These are phyloP conservation scores for Mimas tiliae DNA, from an alignment of 2,888 invertebrate genomes.

Conservation along the genomic window DNA sequence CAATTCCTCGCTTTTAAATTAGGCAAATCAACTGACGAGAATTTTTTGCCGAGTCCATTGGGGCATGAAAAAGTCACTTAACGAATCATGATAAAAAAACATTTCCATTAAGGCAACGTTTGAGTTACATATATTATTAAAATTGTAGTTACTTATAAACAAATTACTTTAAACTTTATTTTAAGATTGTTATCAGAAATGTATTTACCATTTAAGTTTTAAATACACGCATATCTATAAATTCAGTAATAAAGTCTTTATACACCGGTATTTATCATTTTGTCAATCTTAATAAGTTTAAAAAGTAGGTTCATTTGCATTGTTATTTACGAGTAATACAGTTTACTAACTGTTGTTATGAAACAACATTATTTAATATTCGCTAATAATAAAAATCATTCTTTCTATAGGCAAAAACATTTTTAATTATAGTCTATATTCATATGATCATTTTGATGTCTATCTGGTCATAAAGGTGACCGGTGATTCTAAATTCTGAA, in stretches of 20 bases:
- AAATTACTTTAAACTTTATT: neutral
- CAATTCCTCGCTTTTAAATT: slow-evolving; percentile 61
- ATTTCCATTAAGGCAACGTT: slow-evolving; percentile 8
- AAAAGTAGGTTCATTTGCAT: neutral
- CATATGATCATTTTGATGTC: too few relatives aligned
- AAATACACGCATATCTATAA: slow-evolving; percentile 11
- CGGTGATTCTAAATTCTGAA: too few relatives aligned
- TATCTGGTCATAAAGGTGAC: too few relatives aligned
- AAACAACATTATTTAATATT: too few relatives aligned
- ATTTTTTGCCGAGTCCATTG: slow-evolving; percentile 25
- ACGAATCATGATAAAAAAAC: slow-evolving; percentile 14
- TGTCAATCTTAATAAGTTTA: neutral
- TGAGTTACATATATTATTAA: neutral
- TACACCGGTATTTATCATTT: neutral
- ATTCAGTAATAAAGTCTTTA: slow-evolving; percentile 18
- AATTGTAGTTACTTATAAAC: neutral
- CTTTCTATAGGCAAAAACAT: too few relatives aligned
- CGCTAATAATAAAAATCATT: too few relatives aligned
- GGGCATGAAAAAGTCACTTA: slow-evolving; percentile 7
- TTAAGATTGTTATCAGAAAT: slow-evolving; percentile 1
- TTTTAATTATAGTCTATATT: too few relatives aligned
- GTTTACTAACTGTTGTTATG: too few relatives aligned
- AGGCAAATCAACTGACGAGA: slow-evolving; percentile 34
- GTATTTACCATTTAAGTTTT: neutral
- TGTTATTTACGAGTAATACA: neutral